These are phyloP conservation scores for Artibeus lituratus DNA, from an alignment of 2,797 vertebrate genomes.

Conservation along the genomic window DNA sequence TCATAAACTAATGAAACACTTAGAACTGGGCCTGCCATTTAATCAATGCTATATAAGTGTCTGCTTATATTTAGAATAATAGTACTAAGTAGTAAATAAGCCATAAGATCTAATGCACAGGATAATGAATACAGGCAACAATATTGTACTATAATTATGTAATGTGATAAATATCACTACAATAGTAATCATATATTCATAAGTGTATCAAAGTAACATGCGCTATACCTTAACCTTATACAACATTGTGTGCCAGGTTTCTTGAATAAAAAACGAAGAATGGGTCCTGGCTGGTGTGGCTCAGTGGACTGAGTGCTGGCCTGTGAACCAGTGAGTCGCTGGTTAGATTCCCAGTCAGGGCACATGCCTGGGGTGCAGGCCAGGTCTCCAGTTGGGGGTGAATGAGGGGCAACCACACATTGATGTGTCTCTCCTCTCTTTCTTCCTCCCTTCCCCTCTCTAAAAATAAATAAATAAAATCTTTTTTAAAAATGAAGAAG, in stretches of 20 bases:
- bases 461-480: too few relatives aligned
- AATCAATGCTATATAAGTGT: background rate
- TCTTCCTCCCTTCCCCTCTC: too few relatives aligned
- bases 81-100: background rate
- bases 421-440: too few relatives aligned
- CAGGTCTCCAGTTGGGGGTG: too few relatives aligned
- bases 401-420: too few relatives aligned
- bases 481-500: too few relatives aligned
- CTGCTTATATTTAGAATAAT: background rate
- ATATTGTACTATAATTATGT: background rate
- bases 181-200: background rate
- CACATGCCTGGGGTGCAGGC: too few relatives aligned
- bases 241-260: background rate
- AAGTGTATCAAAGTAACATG: background rate
- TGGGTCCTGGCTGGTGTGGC: too few relatives aligned
- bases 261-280: background rate
- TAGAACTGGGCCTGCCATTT: background rate
- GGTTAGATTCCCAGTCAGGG: too few relatives aligned
- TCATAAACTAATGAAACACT: background rate
- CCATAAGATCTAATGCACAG: background rate
- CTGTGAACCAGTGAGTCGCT: too few relatives aligned
- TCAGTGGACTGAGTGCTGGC: too few relatives aligned
- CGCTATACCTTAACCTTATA: background rate
- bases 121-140: background rate
- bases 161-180: background rate